Evolutionary conservation across 2,797 vertebrate genomes (phyloP).

Genomic region (Gallinago stenura): DNA sequence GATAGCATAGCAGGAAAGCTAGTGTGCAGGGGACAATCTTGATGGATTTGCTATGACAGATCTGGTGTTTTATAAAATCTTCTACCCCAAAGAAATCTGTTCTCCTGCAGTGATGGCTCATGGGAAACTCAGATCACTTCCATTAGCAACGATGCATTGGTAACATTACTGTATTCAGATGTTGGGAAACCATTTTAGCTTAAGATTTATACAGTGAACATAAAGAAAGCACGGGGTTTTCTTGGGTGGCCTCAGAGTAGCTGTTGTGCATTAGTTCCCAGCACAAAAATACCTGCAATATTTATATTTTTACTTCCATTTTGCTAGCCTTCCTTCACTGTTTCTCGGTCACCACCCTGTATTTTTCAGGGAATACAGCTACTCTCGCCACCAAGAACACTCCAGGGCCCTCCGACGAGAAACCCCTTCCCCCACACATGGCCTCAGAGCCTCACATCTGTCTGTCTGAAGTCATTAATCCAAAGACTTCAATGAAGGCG

Average conservation of each 20-base stretch:
- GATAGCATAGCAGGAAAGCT: background rate
- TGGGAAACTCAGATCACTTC: conserved; percentile 39
- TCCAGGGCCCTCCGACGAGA: background rate
- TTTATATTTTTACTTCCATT: conserved; percentile 25
- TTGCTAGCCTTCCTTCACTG: background rate
- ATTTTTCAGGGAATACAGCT: conserved; percentile 39
- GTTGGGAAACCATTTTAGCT: background rate
- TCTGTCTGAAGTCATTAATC: conserved; percentile 70
- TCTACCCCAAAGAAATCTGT: conserved; percentile 35
- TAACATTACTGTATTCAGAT: background rate
- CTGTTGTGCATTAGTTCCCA: background rate
- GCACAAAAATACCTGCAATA: background rate
- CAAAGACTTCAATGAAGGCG: conserved; percentile 22
- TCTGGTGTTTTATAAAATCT: conserved; percentile 76
- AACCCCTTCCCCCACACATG: background rate
- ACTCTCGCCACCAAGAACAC: background rate
- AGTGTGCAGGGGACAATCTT: conserved; percentile 53
- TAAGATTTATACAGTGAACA: background rate
- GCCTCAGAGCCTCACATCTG: conserved; percentile 52
- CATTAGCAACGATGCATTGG: conserved; percentile 23
- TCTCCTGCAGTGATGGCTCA: conserved; percentile 54
- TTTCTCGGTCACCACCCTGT: background rate
- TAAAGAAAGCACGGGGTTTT: background rate
- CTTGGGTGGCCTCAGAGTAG: background rate
- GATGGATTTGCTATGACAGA: conserved; percentile 90